Base-by-base conservation (phyloP, 2,113 vertebrate genomes). In the Neolamprologus longior region DNA sequence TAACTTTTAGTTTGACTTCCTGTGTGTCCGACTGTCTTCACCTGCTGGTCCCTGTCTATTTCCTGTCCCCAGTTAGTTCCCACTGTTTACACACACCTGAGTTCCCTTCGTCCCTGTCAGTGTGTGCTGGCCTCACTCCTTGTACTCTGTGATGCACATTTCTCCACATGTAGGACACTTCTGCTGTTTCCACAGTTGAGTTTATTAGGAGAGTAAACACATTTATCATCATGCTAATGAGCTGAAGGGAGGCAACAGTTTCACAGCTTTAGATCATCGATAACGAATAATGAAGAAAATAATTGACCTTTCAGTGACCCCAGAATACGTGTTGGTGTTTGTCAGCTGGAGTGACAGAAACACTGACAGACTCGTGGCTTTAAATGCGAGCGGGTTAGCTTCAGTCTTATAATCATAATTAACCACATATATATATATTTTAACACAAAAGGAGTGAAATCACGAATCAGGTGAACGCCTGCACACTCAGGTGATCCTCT, bases 151-250 rank as follows among this genome's bases (percentile, higher is more conserved):
- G 61, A 66, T 66, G 61, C 58, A 63, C 58, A 63, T 63, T 63
- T 63, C 31, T 63, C 58, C 58, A 63, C 58, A 63, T 1, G 17
- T 37, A 37, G 19, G 10, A 66, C 33, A 21, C 19, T 2, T 0
- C 33, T 13, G 31, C 4, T n/a, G 58, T 63, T 0, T 19, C 58
- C 0, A 66, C 17, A n/a, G 61, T 2, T 37, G 33, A 13, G 61
- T 66, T 66, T 66, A 66, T 66, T n/a, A 37, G 31, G 33, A 66
- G 61, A 66, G 31, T 12, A n/a, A 63, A 63, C 31, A 63, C 17
- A n/a, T 19, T 1, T 0, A 3, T 63, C 58, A 1, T 63, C 6
- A 3, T 7, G 58, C 28, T 63, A 63, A 63, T 35, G 10, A 63
- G 58, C 58, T 63, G 15, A 4, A 63, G 28, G 28, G 0, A 61